Evolutionary conservation across 2,797 vertebrate species (phyloP), one percentile per base, ranked within the genome.

Genomic region (Amblyraja radiata): DNA sequence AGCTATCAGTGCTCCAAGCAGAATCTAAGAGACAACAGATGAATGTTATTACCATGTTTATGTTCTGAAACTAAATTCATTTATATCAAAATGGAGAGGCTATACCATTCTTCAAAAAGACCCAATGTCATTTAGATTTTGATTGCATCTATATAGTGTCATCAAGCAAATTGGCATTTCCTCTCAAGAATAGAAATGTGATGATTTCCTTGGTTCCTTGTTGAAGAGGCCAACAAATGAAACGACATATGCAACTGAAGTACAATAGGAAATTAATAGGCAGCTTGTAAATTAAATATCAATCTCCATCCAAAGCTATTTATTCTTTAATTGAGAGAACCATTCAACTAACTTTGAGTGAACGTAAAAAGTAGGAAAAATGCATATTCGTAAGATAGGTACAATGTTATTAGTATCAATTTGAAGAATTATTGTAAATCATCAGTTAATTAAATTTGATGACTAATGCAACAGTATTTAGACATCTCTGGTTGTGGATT

Each of bases 1-100:
- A 97, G 97, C 97, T 97, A 96, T 99, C 98, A 54, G 98, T 98
- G 94, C 99, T 99, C 99, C 99, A 99, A 5, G 99, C 98, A 94
- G 98, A 98, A 96, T 97, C 98, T 97, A 93, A n/a, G 86, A 93
- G 54, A 32, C 23, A 73, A 36, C 10, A 6, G 18, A 11, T 39
- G 0, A 76, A 71, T 68, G 14, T 90, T 73, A 46, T 39, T 25
- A 90, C 18, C 18, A 16, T 28, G 5, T 46, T 23, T 90, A 25
- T 36, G 36, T 90, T 68, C 88, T 71, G 88, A 90, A 68, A 90
- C 84, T 7, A 65, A 1, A 86, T 10, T 61, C 28, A 32, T 65
- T 32, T 61, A n/a, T 63, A 71, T 71, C 54, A 28, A 58, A 83
- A 58, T 83, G 79, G 36, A 81, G 46, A 81, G 18, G 39, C 36